Base-by-base conservation (phyloP, 2,113 vertebrate species). In the Elaphurus davidianus region DNA sequence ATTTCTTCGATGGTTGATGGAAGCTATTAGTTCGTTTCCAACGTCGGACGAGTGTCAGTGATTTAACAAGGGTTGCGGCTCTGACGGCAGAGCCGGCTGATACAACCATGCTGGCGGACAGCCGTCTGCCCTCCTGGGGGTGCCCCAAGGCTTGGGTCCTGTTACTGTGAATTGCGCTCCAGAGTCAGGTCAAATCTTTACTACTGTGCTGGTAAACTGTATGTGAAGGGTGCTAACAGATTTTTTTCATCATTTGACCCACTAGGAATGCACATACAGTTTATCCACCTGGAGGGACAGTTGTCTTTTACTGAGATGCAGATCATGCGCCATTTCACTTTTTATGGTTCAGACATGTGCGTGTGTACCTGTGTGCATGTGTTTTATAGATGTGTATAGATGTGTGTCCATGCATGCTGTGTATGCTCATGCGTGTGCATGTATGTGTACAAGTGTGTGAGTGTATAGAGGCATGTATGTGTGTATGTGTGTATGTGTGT, bases 1-100 rank as follows among this genome's bases (percentile, higher is more conserved):
- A 16, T 96, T 92, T 96, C 94, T 97, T 94, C 82, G 96, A 97
- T 83, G 95, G 98, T 96, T 50, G 83, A 85, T 98, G 98, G 96
- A 97, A 97, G 83, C 96, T 97, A 64, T 98, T 95, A 96, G 98
- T 95, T 97, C 87, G 85, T 98, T 95, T 98, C 97, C 97, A 91
- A 90, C 25, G 23, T 76, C 54, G 79, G 96, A 71, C 79, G 64
- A 97, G 67, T 47, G 96, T 57, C 97, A 92, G 98, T 55, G 97
- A 40, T 82, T 97, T 94, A 91, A 95, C 86, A 50, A 74, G 96
- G 96, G 90, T 98, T 97, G 90, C 33, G 76, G 96, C 91, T 97
- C 74, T 81, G 97, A 59, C 1, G 3, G 93, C 85, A 64, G 91
- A 23, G 10, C 67, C 0, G 12, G 94, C 40, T 43, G 36, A 40